These are phyloP conservation scores for Silurus asotus DNA, from an alignment of 2,113 vertebrate species.

Conservation along the genomic window DNA sequence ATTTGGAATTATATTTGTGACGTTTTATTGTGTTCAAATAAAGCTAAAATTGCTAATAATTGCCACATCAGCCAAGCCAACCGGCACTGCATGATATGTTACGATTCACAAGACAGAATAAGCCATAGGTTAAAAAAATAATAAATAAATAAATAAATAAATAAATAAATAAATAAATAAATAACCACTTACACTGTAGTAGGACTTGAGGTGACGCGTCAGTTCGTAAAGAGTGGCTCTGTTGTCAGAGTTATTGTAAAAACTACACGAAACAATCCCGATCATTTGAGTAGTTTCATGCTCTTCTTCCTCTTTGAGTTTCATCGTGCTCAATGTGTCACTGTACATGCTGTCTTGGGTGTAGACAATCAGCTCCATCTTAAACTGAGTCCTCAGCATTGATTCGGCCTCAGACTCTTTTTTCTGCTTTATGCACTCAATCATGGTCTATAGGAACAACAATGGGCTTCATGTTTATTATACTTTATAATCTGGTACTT, in stretches of 20 bases:
- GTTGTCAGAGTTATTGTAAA: slow-evolving; percentile 5
- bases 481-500: not conserved
- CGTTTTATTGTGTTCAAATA: not conserved
- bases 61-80: not conserved
- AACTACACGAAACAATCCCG: not conserved
- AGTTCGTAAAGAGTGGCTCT: slow-evolving; percentile 59
- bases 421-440: slow-evolving; percentile 72
- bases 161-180: no score
- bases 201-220: slow-evolving; percentile 64
- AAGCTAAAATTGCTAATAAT: not conserved
- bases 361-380: slow-evolving; percentile 83
- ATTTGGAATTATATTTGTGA: not conserved
- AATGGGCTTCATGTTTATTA: not conserved
- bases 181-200: slow-evolving; percentile 64
- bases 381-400: slow-evolving; percentile 77
- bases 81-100: no score
- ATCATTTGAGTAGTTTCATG: accelerated
- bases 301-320: not conserved
- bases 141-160: not conserved
- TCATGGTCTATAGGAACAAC: slow-evolving; percentile 66
- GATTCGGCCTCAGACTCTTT: slow-evolving; percentile 68
- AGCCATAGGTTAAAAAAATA: not conserved
- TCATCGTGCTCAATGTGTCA: slow-evolving; percentile 35
- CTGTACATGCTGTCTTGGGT: slow-evolving; percentile 80
- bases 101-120: not conserved